Base-by-base conservation (phyloP, 2,113 vertebrate species). In the Cavia porcellus region DNA sequence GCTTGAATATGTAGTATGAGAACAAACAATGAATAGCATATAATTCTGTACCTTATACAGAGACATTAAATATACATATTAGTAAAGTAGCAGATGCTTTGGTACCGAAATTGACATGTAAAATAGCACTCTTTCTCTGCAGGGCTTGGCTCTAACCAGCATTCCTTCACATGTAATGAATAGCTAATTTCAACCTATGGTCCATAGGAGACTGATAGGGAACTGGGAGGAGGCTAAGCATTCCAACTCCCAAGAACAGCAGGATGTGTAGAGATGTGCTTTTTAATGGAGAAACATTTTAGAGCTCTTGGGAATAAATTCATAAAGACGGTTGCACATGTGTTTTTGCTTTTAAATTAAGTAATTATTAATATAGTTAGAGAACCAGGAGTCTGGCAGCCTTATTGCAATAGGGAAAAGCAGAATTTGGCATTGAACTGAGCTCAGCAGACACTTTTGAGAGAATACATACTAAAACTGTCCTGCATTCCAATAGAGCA, bases 81-180 rank as follows among this genome's bases (percentile, higher is more conserved):
- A 97, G 98, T 97, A 98, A 98, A 97, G 97, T 61, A 98, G 96
- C 98, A 98, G 98, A 98, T 98, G 98, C 98, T 98, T 66, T 98
- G 89, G 90, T 98, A 98, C 91, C 93, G 97, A 97, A 98, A 98
- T 98, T 98, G 98, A 98, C 87, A 59, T 97, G 97, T 98, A 97
- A 98, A 98, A 87, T 97, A 98, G 93, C 93, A 97, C 96, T 96
- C 95, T 97, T 96, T 95, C 97, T 92, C 98, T 98, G 98, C 98
- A 98, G 98, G 98, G 95, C 96, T 96, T 97, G 92, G 74, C 94
- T 97, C 89, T 90, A 22, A 97, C 97, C 98, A 95, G 94, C 70
- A 8, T 98, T 98, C 95, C 98, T 98, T 98, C 98, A 96, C 96
- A 92, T 97, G 97, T 98, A 99, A 98, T 98, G 98, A 99, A 98